Base-by-base conservation (phyloP, 2,797 vertebrate species). In the Microchirus variegatus region DNA sequence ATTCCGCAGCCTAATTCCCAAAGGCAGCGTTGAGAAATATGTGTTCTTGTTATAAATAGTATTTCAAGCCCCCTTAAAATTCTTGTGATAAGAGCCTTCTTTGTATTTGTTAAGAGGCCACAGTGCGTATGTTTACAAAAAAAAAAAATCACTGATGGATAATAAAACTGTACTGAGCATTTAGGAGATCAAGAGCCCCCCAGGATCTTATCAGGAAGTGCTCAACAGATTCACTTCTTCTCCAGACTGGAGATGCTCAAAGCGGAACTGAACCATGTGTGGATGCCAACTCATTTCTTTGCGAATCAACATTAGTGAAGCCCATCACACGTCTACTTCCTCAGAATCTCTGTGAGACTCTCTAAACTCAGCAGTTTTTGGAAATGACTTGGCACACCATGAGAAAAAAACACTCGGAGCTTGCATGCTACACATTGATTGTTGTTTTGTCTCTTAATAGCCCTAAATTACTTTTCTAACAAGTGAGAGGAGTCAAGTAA, bases 301-400 rank as follows among this genome's bases (percentile, higher is more conserved):
- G 31, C 60, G 61, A 76, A 65, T 59, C 67, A 64, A 52, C 65
- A 66, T 47, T 52, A 62, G 59, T 9, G 1, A 73, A 63, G 53
- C 56, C 61, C 49, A 52, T 65, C 59, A 31, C 53, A 67, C 65
- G 59, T 1, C 4, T 14, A 73, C 64, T 73, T 80, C 63, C 51
- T 59, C 36, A 62, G 59, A 74, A 60, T 60, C 61, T 22, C 3
- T 49, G 52, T 1, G 31, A 63, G 35, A 53, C 31, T 63, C 36
- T 74, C 45, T 44, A 19, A 66, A 76, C 63, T 78, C 78, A 73
- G 85, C 81, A 68, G 55, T 75, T 81, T 77, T 55, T 80, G 42
- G 57, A 73, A 55, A 69, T 19, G 60, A 77, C 48, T 53, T 58
- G 2, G 70, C 78, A 56, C 31, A 57, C 47, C 58, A 61, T 51